Base-by-base conservation (phyloP, 2,797 vertebrate genomes). In the Phoxinus dragarum region DNA sequence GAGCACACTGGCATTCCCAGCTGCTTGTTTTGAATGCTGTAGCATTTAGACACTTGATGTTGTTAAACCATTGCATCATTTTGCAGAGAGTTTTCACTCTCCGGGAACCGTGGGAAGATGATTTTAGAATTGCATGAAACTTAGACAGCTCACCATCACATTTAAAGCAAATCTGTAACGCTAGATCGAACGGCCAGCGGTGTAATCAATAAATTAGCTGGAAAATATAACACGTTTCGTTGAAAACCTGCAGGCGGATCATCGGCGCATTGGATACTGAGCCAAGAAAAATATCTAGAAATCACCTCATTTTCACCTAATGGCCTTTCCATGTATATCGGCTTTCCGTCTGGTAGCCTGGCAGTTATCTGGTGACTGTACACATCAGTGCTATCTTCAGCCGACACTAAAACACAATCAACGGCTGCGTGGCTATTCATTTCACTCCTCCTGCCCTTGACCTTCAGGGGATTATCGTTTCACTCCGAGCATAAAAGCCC, bases 391-490 rank as follows among this genome's bases (percentile, higher is more conserved):
- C 78, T 66, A 84, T 88, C 82, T 81, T 56, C 61, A 76, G 73
- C 71, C 88, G 91, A 82, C 88, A 68, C 75, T 89, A 89, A 90
- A 90, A 91, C 77, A 81, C 89, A 92, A 90, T 91, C 86, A 87
- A 19, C 81, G 85, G 86, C 17, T 90, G 90, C 89, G 88, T 82
- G 90, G 87, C 86, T 88, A 92, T 90, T 94, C 90, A 94, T 94
- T 94, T 92, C 91, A 93, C 93, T 94, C 93, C 91, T 92, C 93
- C 90, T 93, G 92, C 92, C 87, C 82, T 89, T 89, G 85, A 89
- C 94, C 94, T 94, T 94, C 93, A 95, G 92, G 93, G 90, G 91
- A 94, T 95, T 94, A 94, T 94, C 92, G 91, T 94, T 93, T 93
- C 92, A 94, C 92, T 90, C 89, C 90, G 93, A 93, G 93, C 92